Base-by-base conservation (phyloP, 2,888 invertebrate genomes). In the Zelleria hepariella region DNA sequence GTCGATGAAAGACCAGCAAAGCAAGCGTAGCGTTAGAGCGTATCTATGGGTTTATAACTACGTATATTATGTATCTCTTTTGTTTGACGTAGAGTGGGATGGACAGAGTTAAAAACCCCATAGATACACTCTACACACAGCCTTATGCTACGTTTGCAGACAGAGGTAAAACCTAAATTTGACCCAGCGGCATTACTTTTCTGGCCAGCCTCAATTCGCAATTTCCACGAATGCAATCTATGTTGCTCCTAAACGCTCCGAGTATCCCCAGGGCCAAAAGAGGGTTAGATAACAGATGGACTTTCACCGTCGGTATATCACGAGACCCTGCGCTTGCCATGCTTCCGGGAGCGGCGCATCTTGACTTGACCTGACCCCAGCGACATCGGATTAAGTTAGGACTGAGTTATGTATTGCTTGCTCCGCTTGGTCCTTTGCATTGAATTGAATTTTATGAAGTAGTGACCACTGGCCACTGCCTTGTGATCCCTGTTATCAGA, bases 261-360 rank as follows among this genome's bases (percentile, higher is more conserved):
- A 42, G 32, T 42, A 42, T 42, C 32, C 32, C 15, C 32, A 42
- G 32, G 32, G 54, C 58, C 42, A 7, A 58, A 60, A 53, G 32
- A 18, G 5, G 32, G 56, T 61, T 61, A 61, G 58, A 56, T 57
- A 61, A 61, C 52, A 20, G 58, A 32, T 55, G 55, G 8, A 57
- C 80, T 80, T 80, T 80, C 80, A 75, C 80, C 71, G 71, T 65
- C 68, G 75, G 78, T 76, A 75, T 75, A 76, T 77, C 80, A 80
- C 81, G 78, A 67, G 62, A 66, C 67, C 62, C 56, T 58, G 54
- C 25, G 60, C 57, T 62, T 10, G 47, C 47, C 23, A 8, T 10
- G 23, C 32, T 55, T 55, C 55, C 55, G 55, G 55, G 25, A 54
- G 54, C 54, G 54, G 53, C n/a, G 53, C 53, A 24, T 53, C 53